phyloP scores from a whole-genome alignment of 2,888 invertebrate genomes.

The Oxystoma pomonae region DNA sequence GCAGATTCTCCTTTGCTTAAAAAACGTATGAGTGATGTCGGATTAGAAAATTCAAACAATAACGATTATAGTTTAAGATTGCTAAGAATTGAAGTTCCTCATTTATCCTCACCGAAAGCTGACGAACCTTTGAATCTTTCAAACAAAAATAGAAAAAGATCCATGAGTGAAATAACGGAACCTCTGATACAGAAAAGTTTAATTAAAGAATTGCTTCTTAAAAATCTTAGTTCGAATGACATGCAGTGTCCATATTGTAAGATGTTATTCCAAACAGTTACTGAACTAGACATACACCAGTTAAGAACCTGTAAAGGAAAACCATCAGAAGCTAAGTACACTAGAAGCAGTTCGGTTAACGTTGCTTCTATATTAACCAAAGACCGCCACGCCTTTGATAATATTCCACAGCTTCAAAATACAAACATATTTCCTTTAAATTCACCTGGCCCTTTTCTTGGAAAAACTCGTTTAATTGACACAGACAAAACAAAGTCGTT shows the following conservation, averaged over 20 bases:
- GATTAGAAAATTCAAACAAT: conserved; percentile 21
- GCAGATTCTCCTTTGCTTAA: conserved; percentile 58
- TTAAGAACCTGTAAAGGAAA: conserved; percentile 74
- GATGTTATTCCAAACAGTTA: conserved; percentile 73
- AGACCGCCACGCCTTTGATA: conserved; percentile 47
- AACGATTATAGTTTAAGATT: conserved; percentile 27
- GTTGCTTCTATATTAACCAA: conserved; percentile 48
- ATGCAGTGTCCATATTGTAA: conserved; percentile 74
- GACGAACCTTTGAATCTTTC: conserved; percentile 58
- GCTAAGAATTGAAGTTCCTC: conserved; percentile 7
- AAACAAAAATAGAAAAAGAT: conserved; percentile 45
- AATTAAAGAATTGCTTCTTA: conserved; percentile 74
- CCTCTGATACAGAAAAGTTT: conserved; percentile 47
- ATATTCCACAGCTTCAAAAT: conserved; percentile 43
- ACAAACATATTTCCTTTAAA: conserved; percentile 56
- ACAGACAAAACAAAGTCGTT: conserved; percentile 46
- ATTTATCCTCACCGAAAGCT: conserved; percentile 24
- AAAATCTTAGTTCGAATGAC: conserved; percentile 59
- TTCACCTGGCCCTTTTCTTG: conserved; percentile 78
- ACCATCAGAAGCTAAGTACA: conserved; percentile 41
- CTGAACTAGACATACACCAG: conserved; percentile 77
- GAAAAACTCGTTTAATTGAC: conserved; percentile 77
- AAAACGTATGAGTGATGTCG: conserved; percentile 31
- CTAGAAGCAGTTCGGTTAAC: conserved; percentile 47
- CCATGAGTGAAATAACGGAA: conserved; percentile 45